These are phyloP conservation scores for Labroides dimidiatus DNA, from an alignment of 2,797 vertebrate genomes.

Conservation along the genomic window DNA sequence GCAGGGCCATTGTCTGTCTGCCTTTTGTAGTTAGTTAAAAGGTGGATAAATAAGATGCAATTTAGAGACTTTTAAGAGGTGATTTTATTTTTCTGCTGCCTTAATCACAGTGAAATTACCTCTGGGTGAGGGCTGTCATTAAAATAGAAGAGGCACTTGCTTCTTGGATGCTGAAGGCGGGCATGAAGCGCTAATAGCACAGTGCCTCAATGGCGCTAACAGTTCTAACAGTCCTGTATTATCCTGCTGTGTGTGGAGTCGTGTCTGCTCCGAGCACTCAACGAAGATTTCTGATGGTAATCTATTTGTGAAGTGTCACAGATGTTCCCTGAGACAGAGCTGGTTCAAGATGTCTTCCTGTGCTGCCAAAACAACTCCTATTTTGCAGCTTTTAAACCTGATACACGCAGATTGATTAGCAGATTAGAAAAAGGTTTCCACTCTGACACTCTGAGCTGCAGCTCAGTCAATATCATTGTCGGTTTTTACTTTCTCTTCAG, in stretches of 20 bases:
- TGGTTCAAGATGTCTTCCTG: slow-evolving; percentile 2
- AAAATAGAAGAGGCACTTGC: slow-evolving; percentile 95
- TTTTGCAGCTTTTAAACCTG: neutral
- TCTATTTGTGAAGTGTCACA: slow-evolving; percentile 52
- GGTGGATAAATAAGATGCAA: slow-evolving; percentile 96
- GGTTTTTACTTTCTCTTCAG: slow-evolving; percentile 7
- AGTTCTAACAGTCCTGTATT: slow-evolving; percentile 63
- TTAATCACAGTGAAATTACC: slow-evolving; percentile 97
- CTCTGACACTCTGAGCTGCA: slow-evolving; percentile 10
- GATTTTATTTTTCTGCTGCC: slow-evolving; percentile 82
- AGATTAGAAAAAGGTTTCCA: slow-evolving; percentile 9
- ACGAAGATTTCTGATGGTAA: slow-evolving; percentile 32
- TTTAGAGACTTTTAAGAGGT: slow-evolving; percentile 98
- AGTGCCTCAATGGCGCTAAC: slow-evolving; percentile 61
- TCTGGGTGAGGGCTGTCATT: slow-evolving; percentile 95
- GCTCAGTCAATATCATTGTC: neutral
- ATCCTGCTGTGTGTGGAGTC: slow-evolving; percentile 57
- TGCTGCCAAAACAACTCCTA: slow-evolving; percentile 15
- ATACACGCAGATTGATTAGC: neutral
- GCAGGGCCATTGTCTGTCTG: slow-evolving; percentile 95
- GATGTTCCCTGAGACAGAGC: slow-evolving; percentile 35
- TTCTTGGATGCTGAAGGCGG: slow-evolving; percentile 86
- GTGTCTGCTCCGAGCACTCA: slow-evolving; percentile 29
- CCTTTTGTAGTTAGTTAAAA: slow-evolving; percentile 88
- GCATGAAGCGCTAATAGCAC: slow-evolving; percentile 91